Conservation (phyloP, 1,140 invertebrate species). For the Macrocentrus cingulum region DNA sequence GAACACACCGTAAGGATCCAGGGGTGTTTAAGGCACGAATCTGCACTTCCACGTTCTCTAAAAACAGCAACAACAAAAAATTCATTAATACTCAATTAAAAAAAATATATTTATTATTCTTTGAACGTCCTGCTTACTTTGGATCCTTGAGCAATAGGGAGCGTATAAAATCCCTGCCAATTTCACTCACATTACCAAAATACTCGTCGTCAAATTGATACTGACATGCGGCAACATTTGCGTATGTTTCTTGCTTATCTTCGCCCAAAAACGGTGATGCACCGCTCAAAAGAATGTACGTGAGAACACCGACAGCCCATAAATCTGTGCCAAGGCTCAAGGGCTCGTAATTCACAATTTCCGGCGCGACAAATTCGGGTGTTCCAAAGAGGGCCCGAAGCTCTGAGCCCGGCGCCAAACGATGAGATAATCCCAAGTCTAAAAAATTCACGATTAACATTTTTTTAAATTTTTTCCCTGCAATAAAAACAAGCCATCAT, state of each 20-base stretch:
- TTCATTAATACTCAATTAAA: conserved; percentile 12
- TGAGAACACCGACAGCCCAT: conserved; percentile 71
- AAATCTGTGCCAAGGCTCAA: conserved; percentile 68
- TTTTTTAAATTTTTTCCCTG: too few species aligned
- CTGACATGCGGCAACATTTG: conserved; percentile 68
- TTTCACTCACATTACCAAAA: conserved; percentile 62
- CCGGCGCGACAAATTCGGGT: conserved; percentile 67
- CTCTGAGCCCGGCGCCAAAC: conserved; percentile 59
- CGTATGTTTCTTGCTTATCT: conserved; percentile 67
- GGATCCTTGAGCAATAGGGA: conserved; percentile 64
- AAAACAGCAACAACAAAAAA: conserved; percentile 25
- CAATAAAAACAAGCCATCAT: too few species aligned
- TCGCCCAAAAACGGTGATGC: conserved; percentile 70
- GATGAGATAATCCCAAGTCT: conserved; percentile 70
- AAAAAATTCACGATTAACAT: too few species aligned
- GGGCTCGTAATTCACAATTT: conserved; percentile 72
- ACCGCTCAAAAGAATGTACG: conserved; percentile 70
- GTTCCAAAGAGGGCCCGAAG: conserved; percentile 63
- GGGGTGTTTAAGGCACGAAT: conserved; percentile 67
- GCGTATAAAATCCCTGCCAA: conserved; percentile 67
- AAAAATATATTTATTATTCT: too few species aligned
- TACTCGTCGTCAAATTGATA: conserved; percentile 69
- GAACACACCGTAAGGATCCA: conserved; percentile 65
- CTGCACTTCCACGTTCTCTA: conserved; percentile 64
- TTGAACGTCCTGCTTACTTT: conserved; percentile 50